Evolutionary conservation across 2,113 vertebrate species (phyloP).

Genomic region (Daboia siamensis): DNA sequence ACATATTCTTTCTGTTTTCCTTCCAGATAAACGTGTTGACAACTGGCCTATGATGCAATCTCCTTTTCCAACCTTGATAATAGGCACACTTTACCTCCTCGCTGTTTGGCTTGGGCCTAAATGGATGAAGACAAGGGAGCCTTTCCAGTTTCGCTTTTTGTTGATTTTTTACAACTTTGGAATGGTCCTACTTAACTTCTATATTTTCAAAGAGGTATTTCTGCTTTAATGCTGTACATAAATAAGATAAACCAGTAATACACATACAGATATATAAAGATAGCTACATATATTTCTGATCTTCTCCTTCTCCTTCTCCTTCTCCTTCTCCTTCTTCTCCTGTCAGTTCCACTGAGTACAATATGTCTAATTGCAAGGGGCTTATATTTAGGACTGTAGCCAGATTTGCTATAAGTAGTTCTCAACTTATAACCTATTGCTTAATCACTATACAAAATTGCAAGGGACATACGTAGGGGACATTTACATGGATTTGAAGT

Average conservation of each 20-base stretch:
- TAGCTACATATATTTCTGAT: background rate
- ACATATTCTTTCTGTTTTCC: slow-evolving; percentile 45
- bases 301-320: background rate
- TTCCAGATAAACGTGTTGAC: slow-evolving; percentile 94
- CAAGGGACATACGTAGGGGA: background rate
- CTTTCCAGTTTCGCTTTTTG: slow-evolving; percentile 92
- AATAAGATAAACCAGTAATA: background rate
- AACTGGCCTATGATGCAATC: slow-evolving; percentile 96
- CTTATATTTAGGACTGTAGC: background rate
- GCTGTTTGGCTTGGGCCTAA: slow-evolving; percentile 97
- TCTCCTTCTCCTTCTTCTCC: background rate
- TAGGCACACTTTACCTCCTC: slow-evolving; percentile 93
- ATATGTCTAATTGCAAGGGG: background rate
- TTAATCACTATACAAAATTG: background rate
- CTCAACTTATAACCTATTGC: background rate
- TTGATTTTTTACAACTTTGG: slow-evolving; percentile 97
- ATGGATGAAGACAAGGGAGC: slow-evolving; percentile 94
- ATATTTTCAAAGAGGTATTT: slow-evolving; percentile 97
- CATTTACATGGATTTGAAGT: background rate
- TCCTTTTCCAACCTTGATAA: slow-evolving; percentile 88
- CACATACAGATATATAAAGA: background rate
- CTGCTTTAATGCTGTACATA: background rate
- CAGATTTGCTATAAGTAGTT: slow-evolving; percentile 3
- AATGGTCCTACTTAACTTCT: slow-evolving; percentile 98
- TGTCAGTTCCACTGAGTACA: background rate